Evolutionary conservation across 1,140 invertebrate genomes (phyloP), one percentile per base, ranked within the genome.

Genomic region (Meloidogyne hapla): DNA sequence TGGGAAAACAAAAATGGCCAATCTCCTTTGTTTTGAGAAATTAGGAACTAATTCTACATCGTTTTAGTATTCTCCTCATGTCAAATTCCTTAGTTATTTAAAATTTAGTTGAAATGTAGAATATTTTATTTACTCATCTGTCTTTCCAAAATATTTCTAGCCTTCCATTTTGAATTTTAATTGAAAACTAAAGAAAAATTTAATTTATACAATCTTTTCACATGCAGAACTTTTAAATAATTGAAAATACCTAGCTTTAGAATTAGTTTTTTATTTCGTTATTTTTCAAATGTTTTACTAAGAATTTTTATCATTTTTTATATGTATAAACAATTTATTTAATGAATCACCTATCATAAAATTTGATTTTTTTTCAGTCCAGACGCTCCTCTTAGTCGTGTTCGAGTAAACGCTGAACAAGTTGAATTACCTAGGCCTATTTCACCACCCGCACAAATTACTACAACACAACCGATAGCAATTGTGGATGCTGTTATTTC

Each of bases 371-470:
- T 40, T 13, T 77, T 64, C 48, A 80, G 79, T 33, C 45, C 73
- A 38, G 71, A 84, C 83, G 74, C 82, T 13, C 74, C 79, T 33
- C 69, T 74, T 3, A 79, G 61, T 64, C 72, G 79, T 33, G 81
- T 82, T 38, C 33, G 25, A 56, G 83, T 84, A 33, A 73, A 64
- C 33, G 61, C 67, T 15, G 82, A 80, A 26, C 26, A 63, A n/a
- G 23, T 74, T 18, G 81, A 82, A 77, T 13, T 82, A 21, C 81
- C 81, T 15, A 69, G 81, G 66, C 81, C 81, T 5, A 82, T 82
- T 40, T 82, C 81, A n/a, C 81, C 81, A 45, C 81, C 81, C 10
- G 75, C 81, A 12, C 81, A 82, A 62, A 67, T 80, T 63, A 45
- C 15, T 3, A 45, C 75, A 38, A 26, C 33, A 9, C 65, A 61